Base-by-base conservation (phyloP, 2,888 invertebrate genomes). In the Endotricha flammealis region DNA sequence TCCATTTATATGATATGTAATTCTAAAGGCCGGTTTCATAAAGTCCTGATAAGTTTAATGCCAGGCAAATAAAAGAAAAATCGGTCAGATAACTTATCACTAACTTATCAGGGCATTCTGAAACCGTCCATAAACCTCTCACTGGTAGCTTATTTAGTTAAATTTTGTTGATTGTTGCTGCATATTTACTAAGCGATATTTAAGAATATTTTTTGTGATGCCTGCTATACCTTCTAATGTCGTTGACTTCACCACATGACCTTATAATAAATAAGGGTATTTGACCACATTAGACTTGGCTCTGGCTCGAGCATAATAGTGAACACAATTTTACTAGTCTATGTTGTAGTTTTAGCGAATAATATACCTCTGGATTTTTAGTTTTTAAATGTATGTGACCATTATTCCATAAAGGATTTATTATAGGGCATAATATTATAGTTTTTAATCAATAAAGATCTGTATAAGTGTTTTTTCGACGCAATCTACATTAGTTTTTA, bases 241-340 rank as follows among this genome's bases (percentile, higher is more conserved):
- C 49, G 38, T 50, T 20, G 6, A 16, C 6, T 16, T 16, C 6
- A 16, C 16, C 6, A 16, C 6, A 16, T 16, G 6, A 20, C 20
- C 20, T 20, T 20, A 20, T 20, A 6, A 6, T 20, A 7, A 20
- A 20, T 20, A 20, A 20, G 20, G 20, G 35, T 53, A 48, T 48
- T 47, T 20, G n/a, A 20, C 20, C 2, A 7, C 20, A 20, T 20
- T 20, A 20, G 20, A 20, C 8, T 20, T 20, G 6, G 20, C 8
- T 20, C n/a, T 20, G n/a, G 20, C n/a, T 2, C 20, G 7, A 20
- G 20, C 20, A 20, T 57, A 57, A 64, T 66, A 72, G 64, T 57
- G 67, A 73, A 74, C 71, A 79, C 69, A 74, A 69, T 68, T 64
- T 65, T 63, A 74, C 82, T 82, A 83, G 82, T 83, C 82, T 78